Conservation (phyloP, 2,797 vertebrate species). For the Phrynocephalus vlangalii region DNA sequence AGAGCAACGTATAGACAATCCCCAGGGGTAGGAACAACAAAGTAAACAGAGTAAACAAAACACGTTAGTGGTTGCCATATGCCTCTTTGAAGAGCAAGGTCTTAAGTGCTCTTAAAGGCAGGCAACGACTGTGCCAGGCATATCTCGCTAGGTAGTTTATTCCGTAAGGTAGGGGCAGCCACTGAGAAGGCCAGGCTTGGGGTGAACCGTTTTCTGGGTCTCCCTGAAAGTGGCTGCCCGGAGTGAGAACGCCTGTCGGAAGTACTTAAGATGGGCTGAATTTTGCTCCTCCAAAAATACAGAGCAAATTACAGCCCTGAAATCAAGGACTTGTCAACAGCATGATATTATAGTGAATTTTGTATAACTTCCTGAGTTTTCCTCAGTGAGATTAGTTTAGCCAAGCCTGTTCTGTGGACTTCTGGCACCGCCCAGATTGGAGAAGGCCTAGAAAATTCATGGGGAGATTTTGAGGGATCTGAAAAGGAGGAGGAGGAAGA, state of each 20-base stretch:
- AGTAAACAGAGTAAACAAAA: too few relatives aligned
- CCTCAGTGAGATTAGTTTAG: constrained; percentile 82
- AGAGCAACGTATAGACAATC: too few relatives aligned
- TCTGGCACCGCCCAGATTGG: constrained; percentile 92
- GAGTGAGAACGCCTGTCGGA: neutral
- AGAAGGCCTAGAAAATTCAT: constrained; percentile 85
- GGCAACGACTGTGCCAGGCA: too few relatives aligned
- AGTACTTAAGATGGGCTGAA: neutral
- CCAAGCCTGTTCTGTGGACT: constrained; percentile 81
- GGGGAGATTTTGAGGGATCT: constrained; percentile 87
- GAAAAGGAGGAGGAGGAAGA: constrained; percentile 80
- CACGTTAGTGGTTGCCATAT: too few relatives aligned
- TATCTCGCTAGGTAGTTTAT: too few relatives aligned
- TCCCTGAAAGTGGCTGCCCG: too few relatives aligned
- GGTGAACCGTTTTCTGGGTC: too few relatives aligned
- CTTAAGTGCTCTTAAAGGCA: too few relatives aligned
- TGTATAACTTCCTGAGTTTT: constrained; percentile 50
- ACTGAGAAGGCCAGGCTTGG: too few relatives aligned
- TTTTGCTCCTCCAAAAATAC: fast-evolving
- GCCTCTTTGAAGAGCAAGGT: too few relatives aligned
- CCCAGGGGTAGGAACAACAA: too few relatives aligned
- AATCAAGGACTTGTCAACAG: neutral
- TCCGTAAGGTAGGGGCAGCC: too few relatives aligned
- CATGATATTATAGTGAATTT: neutral
- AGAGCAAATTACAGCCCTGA: neutral